Conservation (phyloP, 2,888 invertebrate species). For the Amiota communis region DNA sequence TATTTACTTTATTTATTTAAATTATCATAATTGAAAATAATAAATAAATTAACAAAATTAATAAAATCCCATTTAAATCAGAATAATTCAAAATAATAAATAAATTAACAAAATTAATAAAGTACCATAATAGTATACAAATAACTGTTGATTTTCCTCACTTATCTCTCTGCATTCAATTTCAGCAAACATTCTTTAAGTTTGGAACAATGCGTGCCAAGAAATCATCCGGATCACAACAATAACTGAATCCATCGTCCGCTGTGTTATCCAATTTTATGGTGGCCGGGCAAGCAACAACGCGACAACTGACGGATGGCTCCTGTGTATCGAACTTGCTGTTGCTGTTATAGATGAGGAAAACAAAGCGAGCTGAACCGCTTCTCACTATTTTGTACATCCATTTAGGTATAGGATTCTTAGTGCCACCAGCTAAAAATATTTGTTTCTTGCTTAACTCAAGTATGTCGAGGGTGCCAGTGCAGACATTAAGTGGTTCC, state of each 20-base stretch:
- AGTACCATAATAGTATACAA: no score
- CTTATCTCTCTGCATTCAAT: no score
- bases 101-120: no score
- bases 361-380: constrained; percentile 19
- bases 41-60: no score
- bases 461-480: constrained; percentile 41
- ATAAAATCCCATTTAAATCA: no score
- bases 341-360: constrained; percentile 48
- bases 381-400: constrained; percentile 46
- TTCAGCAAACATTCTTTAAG: no score
- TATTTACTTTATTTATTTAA: no score
- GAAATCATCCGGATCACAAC: background rate
- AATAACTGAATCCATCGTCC: background rate
- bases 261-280: background rate
- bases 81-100: no score
- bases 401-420: constrained; percentile 48
- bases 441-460: constrained; percentile 27
- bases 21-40: no score
- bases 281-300: constrained; percentile 32
- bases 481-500: constrained; percentile 39
- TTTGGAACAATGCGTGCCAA: background rate
- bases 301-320: constrained; percentile 22
- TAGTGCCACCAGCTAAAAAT: constrained; percentile 26
- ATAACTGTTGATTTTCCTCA: no score
- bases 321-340: background rate